Base-by-base conservation (phyloP, 2,113 vertebrate genomes). In the Neoarius graeffei region DNA sequence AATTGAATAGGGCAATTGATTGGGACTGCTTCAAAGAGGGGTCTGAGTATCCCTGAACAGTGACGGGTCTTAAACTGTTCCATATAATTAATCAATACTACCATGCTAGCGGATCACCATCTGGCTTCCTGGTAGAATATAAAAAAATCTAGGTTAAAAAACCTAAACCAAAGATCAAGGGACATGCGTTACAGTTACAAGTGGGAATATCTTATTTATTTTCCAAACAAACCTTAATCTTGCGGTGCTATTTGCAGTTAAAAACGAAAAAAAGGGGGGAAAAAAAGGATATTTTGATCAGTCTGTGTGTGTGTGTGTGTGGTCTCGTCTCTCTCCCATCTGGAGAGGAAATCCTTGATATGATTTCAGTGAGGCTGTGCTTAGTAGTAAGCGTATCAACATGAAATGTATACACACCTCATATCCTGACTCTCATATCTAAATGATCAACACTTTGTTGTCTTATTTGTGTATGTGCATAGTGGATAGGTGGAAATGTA, bases 271-370 rank as follows among this genome's bases (percentile, higher is more conserved):
- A 66, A 71, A n/a, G n/a, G 17, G 35, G 35, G 35, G 35, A 35
- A 35, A 35, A 35, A 48, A 17, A 76, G 42, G 42, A 76, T 50
- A 42, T 66, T 83, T 83, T 50, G 11, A 13, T 84, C 13, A 30
- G 52, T 5, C 27, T 81, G 62, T 79, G 10, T 81, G 23, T 81
- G 50, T 64, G 77, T 88, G 48, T 82, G 62, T 54, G 19, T 54
- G 71, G 27, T 83, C 60, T 71, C 54, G 85, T 83, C 60, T 71
- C 54, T 85, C 74, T 84, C 54, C 83, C 88, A 89, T 90, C 88
- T 89, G 88, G 64, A 57, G 82, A 42, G 84, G 52, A 83, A 89
- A 77, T 89, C 81, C 81, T 86, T 77, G 10, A 62, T 80, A 57
- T 87, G 30, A 15, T n/a, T 62, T 62, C 19, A 52, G 7, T 67